Conservation (phyloP, 2,797 vertebrate species). For the Rhinella marina region DNA sequence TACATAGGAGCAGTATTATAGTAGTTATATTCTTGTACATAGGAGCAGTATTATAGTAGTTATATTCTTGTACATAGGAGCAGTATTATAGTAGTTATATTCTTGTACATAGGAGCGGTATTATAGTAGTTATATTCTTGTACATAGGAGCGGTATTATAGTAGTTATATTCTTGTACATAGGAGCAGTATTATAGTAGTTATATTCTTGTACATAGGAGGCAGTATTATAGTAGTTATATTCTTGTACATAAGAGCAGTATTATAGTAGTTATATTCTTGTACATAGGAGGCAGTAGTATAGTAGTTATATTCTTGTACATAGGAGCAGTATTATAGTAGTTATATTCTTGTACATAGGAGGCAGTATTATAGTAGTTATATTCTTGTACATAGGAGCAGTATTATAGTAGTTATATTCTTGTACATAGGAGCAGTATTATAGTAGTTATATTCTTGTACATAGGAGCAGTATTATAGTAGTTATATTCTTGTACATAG, state of each 20-base stretch:
- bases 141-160: slow-evolving; percentile 12
- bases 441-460: slow-evolving; percentile 29
- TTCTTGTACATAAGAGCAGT: neutral
- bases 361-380: slow-evolving; percentile 21
- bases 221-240: slow-evolving; percentile 22
- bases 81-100: slow-evolving; percentile 28
- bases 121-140: slow-evolving; percentile 27
- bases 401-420: slow-evolving; percentile 28
- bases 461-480: slow-evolving; percentile 8
- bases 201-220: slow-evolving; percentile 5
- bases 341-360: slow-evolving; percentile 19
- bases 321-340: slow-evolving; percentile 17
- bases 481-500: slow-evolving; percentile 9
- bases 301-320: too few relatives aligned
- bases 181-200: slow-evolving; percentile 13
- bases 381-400: slow-evolving; percentile 11
- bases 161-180: slow-evolving; percentile 20
- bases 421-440: slow-evolving; percentile 9
- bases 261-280: slow-evolving; percentile 17
- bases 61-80: neutral
- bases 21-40: slow-evolving; percentile 16
- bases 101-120: slow-evolving; percentile 10
- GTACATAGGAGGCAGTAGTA: neutral
- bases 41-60: slow-evolving; percentile 16
- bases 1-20: slow-evolving; percentile 12